Percentiles rank a stretch among this genome's conserved stretches.
phyloP scores from a whole-genome alignment of 1,140 invertebrate genomes.

The Helicoverpa armigera region DNA sequence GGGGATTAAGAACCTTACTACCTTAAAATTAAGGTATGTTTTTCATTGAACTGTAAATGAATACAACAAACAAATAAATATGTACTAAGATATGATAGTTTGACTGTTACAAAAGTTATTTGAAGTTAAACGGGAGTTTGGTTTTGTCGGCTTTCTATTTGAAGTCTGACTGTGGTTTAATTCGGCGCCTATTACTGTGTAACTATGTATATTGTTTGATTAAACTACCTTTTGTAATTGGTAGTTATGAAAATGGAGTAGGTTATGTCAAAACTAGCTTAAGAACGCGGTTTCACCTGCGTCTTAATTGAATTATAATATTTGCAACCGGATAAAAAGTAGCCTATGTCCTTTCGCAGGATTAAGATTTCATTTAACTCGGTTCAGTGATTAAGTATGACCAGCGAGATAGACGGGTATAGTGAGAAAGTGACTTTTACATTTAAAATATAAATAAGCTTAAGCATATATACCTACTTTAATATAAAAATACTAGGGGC shows the following conservation, averaged over 20 bases:
- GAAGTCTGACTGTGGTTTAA: not conserved
- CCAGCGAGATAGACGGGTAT: too few relatives aligned
- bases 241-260: not conserved
- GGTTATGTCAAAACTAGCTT: too few relatives aligned
- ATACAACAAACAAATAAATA: too few relatives aligned
- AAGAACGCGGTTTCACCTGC: not conserved
- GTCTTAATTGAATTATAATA: not conserved
- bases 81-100: not conserved
- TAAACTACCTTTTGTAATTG: not conserved
- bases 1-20: not conserved
- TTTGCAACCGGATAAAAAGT: too few relatives aligned
- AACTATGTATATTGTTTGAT: not conserved
- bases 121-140: not conserved
- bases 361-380: too few relatives aligned
- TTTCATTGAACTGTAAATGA: not conserved
- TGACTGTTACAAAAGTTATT: not conserved
- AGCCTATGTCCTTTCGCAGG: too few relatives aligned
- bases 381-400: too few relatives aligned
- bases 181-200: not conserved
- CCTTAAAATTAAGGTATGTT: not conserved
- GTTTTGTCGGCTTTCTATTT: conserved; percentile 1
- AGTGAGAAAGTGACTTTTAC: too few relatives aligned
- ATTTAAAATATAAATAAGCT: too few relatives aligned
- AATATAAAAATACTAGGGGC: too few relatives aligned
- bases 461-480: too few relatives aligned